A percentile compares a stretch with the other conserved stretches of the same genome.
Evolutionary conservation across 2,888 invertebrate genomes (phyloP).

Genomic region (Nemapogon koenigi): DNA sequence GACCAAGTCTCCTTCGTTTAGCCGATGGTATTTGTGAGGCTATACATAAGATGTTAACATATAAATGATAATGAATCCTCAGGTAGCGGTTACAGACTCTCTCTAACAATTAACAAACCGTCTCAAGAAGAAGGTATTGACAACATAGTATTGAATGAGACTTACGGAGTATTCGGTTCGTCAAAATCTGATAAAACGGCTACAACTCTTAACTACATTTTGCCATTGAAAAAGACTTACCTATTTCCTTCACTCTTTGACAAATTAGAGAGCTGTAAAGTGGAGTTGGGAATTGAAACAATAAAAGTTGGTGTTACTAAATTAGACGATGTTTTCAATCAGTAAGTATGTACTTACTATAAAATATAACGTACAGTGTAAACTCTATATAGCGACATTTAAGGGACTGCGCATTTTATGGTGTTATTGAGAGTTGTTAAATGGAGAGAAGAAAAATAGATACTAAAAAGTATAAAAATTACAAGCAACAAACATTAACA

Average conservation of each 20-base stretch:
- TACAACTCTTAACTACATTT: constrained; percentile 33
- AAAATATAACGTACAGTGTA: too few species aligned
- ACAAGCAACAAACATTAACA: too few species aligned
- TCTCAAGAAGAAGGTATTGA: constrained; percentile 23
- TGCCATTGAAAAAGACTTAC: constrained; percentile 53
- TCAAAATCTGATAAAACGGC: constrained; percentile 22
- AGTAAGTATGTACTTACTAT: constrained; percentile 46
- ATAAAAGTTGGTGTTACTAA: constrained; percentile 88
- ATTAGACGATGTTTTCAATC: constrained; percentile 91
- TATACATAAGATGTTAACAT: too few species aligned
- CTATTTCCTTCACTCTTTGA: constrained; percentile 69
- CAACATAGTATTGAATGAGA: constrained; percentile 30
- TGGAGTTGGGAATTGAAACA: constrained; percentile 70
- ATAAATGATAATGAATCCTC: too few species aligned
- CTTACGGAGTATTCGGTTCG: too few species aligned
- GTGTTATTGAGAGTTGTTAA: too few species aligned
- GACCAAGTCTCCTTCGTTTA: too few species aligned
- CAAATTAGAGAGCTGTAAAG: constrained; percentile 64
- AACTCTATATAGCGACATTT: too few species aligned
- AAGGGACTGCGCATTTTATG: too few species aligned
- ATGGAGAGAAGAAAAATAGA: too few species aligned
- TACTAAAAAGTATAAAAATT: too few species aligned
- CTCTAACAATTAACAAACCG: constrained; percentile 49
- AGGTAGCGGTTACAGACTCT: constrained; percentile 77
- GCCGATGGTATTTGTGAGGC: too few species aligned